Base-by-base conservation (phyloP, 1,140 invertebrate species). In the Drosophila varians region DNA sequence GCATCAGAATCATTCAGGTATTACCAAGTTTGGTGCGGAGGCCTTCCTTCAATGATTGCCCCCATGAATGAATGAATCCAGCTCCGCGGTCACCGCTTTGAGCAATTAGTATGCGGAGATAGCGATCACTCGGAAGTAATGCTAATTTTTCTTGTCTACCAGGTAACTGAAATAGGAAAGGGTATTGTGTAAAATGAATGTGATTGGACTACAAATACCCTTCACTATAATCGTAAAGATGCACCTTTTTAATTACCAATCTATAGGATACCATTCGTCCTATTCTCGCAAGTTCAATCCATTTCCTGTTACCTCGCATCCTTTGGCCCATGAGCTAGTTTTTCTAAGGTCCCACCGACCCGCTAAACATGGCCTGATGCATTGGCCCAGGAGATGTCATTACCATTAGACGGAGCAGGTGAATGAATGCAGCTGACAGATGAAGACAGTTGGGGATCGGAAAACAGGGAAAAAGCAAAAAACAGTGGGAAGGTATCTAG, bases 111-210 rank as follows among this genome's bases (percentile, higher is more conserved):
- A 90, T 90, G 80, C 87, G 68, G 62, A 74, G 87, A 90, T 90
- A 90, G 87, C 82, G 87, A 90, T 90, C 87, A 90, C 69, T 88
- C 83, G 76, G 87, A 90, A 88, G 83, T 87, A 90, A 90, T 90
- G 87, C 80, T 90, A 90, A 90, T 90, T 90, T 78, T 28, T 34
- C 36, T 53, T 66, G 64, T 53, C 64, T 66, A 66, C 64, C 64
- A 38, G 64, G 46, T 66, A 52, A 66, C 60, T 60, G 61, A 53
- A 53, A 66, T 66, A 61, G 62, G 40, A 9, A 21, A 16, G 25
- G 61, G 57, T 46, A 18, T 9, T 21, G 11, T n/a, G 11, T 11
- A 1, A n/a, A n/a, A n/a, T 7, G 9, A 52, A 19, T 16, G n/a
- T 7, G 5, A 4, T 14, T 31, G 28, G 9, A 9, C 28, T 31